Conservation (phyloP, 2,113 vertebrate genomes). For the Cygnus atratus region DNA sequence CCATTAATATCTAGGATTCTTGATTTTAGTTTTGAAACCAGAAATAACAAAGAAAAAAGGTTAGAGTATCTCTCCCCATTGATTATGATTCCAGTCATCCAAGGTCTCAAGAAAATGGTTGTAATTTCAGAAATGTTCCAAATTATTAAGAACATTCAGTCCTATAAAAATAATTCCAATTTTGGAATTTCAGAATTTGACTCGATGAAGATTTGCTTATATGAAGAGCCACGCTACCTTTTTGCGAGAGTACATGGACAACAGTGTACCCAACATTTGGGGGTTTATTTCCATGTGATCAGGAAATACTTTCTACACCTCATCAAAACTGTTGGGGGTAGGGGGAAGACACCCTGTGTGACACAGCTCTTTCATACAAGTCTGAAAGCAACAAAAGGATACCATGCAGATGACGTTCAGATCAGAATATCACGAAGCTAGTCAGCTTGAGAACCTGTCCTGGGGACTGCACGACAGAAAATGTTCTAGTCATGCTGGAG, state of each 20-base stretch:
- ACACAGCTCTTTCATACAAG: background rate
- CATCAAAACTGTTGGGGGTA: background rate
- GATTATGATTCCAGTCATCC: background rate
- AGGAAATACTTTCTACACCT: background rate
- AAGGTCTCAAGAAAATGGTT: background rate
- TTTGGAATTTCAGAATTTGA: background rate
- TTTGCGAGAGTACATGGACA: background rate
- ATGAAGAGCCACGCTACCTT: background rate
- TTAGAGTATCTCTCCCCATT: background rate
- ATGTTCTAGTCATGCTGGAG: background rate
- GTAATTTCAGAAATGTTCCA: background rate
- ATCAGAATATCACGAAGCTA: background rate
- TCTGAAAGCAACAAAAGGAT: background rate
- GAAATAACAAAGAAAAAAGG: background rate
- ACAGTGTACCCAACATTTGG: background rate
- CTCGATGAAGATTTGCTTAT: background rate
- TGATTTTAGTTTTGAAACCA: background rate
- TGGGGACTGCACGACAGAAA: background rate
- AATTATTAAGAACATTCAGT: background rate
- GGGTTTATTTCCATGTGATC: background rate
- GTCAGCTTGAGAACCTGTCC: background rate
- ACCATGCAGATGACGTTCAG: background rate
- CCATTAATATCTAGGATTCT: background rate
- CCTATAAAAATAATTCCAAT: background rate
- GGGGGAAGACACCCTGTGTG: background rate